Base-by-base conservation (phyloP, 1,140 invertebrate species). In the Vanessa tameamea region DNA sequence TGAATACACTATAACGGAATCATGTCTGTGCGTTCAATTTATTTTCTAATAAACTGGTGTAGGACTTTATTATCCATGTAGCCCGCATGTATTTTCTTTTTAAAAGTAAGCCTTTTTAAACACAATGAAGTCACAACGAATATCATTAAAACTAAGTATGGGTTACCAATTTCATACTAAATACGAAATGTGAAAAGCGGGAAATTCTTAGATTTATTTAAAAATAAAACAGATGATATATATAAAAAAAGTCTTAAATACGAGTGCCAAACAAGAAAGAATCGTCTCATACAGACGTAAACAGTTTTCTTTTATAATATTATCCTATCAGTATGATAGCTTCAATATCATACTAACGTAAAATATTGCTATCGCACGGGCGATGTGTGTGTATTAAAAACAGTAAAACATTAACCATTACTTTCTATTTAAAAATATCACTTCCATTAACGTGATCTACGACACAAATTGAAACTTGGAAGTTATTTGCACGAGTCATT, bases 401-500 rank as follows among this genome's bases (percentile, higher is more conserved):
- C 37, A 43, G 7, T 51, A 51, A 51, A 51, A 51, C 14, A 13
- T 51, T 51, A 51, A 14, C 13, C 12, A 15, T 51, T 13, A 51
- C 13, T 14, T 15, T 51, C 48, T 51, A 51, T 43, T 43, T 0
- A 43, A 43, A 43, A 43, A 43, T 1, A 43, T 9, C 1, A 43
- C 37, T 43, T 9, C 37, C 9, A 43, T 43, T 43, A 9, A 43
- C 37, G 37, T 43, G 37, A 11, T 43, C 37, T 43, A 43, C 7
- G 37, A 68, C 67, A 78, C 73, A 79, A 77, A 69, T 72, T 64
- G 73, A 77, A 77, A 68, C 78, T 77, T 85, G 82, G 83, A 78
- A 87, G 79, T 78, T 84, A 81, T 82, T 82, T 84, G 81, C 77
- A 73, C 67, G 76, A 85, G 86, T 90, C 87, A 72, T 77, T 75